phyloP scores from a whole-genome alignment of 2,888 invertebrate genomes.

The Drosophila prostipennis region DNA sequence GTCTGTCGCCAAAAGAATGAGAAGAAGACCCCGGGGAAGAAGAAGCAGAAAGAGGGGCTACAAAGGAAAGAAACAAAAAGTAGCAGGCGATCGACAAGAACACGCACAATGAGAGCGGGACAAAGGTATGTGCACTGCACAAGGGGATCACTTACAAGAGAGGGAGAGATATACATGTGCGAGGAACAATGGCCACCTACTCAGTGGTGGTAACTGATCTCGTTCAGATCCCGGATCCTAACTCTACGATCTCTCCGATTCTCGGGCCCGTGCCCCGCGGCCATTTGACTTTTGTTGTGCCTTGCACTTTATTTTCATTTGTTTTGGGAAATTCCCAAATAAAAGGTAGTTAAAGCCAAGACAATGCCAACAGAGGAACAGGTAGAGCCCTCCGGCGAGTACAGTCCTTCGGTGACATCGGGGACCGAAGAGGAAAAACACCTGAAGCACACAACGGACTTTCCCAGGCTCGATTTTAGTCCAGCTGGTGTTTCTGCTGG shows the following conservation, averaged over 20 bases:
- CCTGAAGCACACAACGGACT: slow-evolving; percentile 60
- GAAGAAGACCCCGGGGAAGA: slow-evolving; percentile 20
- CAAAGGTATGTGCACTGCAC: slow-evolving; percentile 55
- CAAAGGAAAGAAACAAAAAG: slow-evolving; percentile 43
- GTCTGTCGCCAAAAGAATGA: slow-evolving; percentile 72
- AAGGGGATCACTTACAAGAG: slow-evolving; percentile 44
- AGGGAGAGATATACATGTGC: slow-evolving; percentile 9
- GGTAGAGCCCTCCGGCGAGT: slow-evolving; percentile 39
- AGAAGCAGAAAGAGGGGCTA: slow-evolving; percentile 4
- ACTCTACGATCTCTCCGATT: slow-evolving; percentile 9
- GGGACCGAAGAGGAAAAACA: slow-evolving; percentile 24
- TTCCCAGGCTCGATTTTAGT: slow-evolving; percentile 65
- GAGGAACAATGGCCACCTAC: slow-evolving; percentile 70
- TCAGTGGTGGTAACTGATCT: slow-evolving; percentile 70
- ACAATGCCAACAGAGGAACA: slow-evolving; percentile 54
- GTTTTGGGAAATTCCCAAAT: slow-evolving; percentile 79
- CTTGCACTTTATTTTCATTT: slow-evolving; percentile 76
- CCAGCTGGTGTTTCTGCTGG: slow-evolving; percentile 61
- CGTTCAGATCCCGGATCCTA: slow-evolving; percentile 19
- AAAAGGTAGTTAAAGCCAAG: slow-evolving; percentile 68
- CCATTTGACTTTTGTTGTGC: slow-evolving; percentile 78
- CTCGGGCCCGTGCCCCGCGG: slow-evolving; percentile 51
- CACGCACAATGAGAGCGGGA: slow-evolving; percentile 70
- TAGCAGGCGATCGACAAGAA: slow-evolving; percentile 54
- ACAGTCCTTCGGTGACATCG: slow-evolving; percentile 62